phyloP scores from a whole-genome alignment of 2,113 vertebrate species.

The Oostethus manadensis region DNA sequence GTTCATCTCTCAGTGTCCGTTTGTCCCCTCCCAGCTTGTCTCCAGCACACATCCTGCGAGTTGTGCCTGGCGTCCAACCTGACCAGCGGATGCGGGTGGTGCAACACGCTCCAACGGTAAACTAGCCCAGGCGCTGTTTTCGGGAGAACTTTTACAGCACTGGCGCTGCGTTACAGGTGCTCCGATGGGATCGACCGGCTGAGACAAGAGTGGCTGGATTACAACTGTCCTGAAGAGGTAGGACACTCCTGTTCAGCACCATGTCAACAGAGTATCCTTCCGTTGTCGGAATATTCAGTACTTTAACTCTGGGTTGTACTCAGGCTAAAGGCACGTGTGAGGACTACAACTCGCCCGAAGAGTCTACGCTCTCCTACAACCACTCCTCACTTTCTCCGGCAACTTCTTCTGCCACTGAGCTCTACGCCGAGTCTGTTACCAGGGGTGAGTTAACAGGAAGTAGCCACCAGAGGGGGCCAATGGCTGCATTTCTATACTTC shows the following conservation, averaged over 20 bases:
- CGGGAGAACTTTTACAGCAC: not conserved
- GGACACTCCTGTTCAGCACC: not conserved
- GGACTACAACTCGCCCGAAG: constrained; percentile 70
- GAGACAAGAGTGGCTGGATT: constrained; percentile 88
- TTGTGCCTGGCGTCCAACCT: constrained; percentile 77
- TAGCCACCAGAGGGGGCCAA: not conserved
- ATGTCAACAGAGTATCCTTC: too few species aligned
- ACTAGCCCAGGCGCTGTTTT: not conserved
- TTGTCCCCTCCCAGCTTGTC: constrained; percentile 75
- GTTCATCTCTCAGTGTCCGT: not conserved
- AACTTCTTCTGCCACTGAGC: constrained; percentile 51
- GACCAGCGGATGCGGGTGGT: constrained; percentile 88
- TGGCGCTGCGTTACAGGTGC: constrained; percentile 72
- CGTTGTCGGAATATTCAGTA: not conserved
- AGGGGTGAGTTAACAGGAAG: constrained; percentile 70
- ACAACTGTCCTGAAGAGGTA: constrained; percentile 86
- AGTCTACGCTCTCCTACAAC: constrained; percentile 50
- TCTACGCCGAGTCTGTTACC: constrained; percentile 70
- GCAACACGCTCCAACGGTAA: constrained; percentile 90
- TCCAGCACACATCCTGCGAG: constrained; percentile 84
- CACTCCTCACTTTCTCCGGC: constrained; percentile 55
- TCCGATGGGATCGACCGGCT: constrained; percentile 90
- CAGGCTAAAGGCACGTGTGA: constrained; percentile 78
- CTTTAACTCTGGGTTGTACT: not conserved
- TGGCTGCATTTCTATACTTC: too few species aligned